phyloP scores from a whole-genome alignment of 1,140 invertebrate species.

The Diplogasteroides magnus region DNA sequence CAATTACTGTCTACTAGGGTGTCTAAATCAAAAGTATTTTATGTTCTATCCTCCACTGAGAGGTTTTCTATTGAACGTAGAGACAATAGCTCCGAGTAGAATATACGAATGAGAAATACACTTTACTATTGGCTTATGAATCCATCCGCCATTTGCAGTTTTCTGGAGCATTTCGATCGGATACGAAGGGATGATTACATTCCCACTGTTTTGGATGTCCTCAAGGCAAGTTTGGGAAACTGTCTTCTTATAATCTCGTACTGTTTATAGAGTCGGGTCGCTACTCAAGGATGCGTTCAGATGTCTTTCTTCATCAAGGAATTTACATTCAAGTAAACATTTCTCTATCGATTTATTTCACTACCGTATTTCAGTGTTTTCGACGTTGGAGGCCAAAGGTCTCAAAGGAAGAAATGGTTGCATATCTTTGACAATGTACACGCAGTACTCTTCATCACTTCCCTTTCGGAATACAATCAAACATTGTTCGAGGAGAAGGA shows the following conservation, averaged over 20 bases:
- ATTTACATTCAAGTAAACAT: conserved; percentile 35
- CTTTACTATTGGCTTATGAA: too few species aligned
- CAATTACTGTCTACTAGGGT: too few species aligned
- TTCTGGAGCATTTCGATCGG: conserved; percentile 89
- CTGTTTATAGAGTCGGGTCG: conserved; percentile 88
- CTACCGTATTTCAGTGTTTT: conserved; percentile 78
- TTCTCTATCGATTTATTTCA: background rate
- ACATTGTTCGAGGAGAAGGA: conserved; percentile 59
- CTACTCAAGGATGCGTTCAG: conserved; percentile 69
- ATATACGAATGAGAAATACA: too few species aligned
- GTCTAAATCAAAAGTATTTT: too few species aligned
- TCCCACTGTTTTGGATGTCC: conserved; percentile 91
- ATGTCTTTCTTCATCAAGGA: conserved; percentile 53
- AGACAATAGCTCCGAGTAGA: too few species aligned
- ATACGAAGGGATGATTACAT: conserved; percentile 84
- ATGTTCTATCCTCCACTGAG: too few species aligned
- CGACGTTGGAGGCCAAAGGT: conserved; percentile 75
- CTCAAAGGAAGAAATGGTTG: conserved; percentile 51
- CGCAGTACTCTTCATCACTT: conserved; percentile 59
- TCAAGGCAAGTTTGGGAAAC: too few species aligned
- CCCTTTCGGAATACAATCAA: conserved; percentile 59
- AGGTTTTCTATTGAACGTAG: too few species aligned
- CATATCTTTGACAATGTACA: conserved; percentile 59
- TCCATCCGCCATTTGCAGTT: conserved; percentile 70
- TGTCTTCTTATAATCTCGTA: too few species aligned